A percentile compares a stretch with the other conserved stretches of the same genome.
phyloP scores from a whole-genome alignment of 1,140 invertebrate species.

The Nomia melanderi region DNA sequence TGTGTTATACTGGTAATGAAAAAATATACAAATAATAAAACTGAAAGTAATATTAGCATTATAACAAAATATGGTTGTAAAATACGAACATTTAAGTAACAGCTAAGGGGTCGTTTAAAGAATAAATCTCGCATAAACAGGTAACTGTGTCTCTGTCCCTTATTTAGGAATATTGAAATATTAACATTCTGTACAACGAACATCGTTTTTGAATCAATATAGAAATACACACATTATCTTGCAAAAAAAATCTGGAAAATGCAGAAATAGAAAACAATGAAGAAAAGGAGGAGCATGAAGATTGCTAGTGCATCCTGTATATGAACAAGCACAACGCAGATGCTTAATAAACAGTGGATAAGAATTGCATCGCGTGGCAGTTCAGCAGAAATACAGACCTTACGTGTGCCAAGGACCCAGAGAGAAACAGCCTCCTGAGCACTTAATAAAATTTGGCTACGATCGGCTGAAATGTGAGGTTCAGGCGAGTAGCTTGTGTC shows the following conservation, averaged over 20 bases:
- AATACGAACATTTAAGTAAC: neutral
- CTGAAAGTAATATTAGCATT: neutral
- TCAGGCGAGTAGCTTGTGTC: conserved; percentile 86
- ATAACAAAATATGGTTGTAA: neutral
- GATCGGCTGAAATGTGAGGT: conserved; percentile 83
- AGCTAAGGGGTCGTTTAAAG: neutral
- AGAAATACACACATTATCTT: conserved; percentile 4
- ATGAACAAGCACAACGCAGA: conserved; percentile 38
- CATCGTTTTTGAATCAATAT: neutral
- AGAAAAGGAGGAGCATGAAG: conserved; percentile 13
- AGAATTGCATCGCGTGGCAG: conserved; percentile 64
- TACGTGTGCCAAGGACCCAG: conserved; percentile 93
- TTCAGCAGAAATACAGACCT: conserved; percentile 85
- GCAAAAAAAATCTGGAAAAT: conserved; percentile 20
- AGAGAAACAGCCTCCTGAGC: conserved; percentile 94
- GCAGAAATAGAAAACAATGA: conserved; percentile 18
- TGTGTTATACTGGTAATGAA: neutral
- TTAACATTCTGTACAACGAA: conserved; percentile 13
- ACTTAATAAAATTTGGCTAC: conserved; percentile 88
- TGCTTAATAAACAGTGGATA: conserved; percentile 52
- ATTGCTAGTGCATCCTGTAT: conserved; percentile 46
- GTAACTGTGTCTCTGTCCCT: neutral
- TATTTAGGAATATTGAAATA: neutral
- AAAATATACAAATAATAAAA: conserved; percentile 6
- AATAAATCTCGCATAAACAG: neutral